phyloP scores from a whole-genome alignment of 2,888 invertebrate genomes.

The Uloborus plumipes region DNA sequence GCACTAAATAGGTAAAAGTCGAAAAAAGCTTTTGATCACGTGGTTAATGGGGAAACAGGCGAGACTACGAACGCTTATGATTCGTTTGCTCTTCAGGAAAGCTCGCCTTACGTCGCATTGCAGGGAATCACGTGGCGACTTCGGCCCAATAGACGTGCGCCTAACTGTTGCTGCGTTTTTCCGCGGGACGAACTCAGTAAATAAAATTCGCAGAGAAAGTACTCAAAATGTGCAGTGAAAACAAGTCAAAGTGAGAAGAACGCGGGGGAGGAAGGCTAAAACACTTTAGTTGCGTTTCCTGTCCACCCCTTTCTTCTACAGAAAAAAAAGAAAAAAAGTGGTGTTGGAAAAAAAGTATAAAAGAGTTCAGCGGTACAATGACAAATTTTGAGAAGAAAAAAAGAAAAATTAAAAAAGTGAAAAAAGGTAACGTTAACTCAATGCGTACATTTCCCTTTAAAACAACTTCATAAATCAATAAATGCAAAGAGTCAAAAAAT shows the following conservation, averaged over 20 bases:
- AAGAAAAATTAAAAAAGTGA: too few species aligned
- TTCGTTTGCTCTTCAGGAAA: conserved; percentile 32
- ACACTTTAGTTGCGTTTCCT: background rate
- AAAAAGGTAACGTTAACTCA: too few species aligned
- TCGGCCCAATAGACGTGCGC: conserved; percentile 47
- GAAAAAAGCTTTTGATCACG: conserved; percentile 45
- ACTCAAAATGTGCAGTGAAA: conserved; percentile 33
- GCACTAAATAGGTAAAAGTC: too few species aligned
- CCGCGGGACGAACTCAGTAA: conserved; percentile 43
- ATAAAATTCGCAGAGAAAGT: conserved; percentile 46
- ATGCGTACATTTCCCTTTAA: conserved; percentile 3
- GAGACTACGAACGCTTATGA: conserved; percentile 29
- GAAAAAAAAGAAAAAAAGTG: conserved; percentile 1
- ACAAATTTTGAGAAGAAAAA: too few species aligned
- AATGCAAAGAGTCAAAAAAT: conserved; percentile 47
- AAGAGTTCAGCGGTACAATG: too few species aligned
- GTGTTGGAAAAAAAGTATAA: too few species aligned
- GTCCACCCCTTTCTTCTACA: background rate
- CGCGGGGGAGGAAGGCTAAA: background rate
- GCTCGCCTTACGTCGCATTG: conserved; percentile 56
- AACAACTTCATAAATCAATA: conserved; percentile 42
- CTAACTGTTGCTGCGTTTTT: conserved; percentile 62
- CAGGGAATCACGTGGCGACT: conserved; percentile 49
- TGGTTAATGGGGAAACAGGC: conserved; percentile 21
- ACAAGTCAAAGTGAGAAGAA: conserved; percentile 11